phyloP scores from a whole-genome alignment of 23 tunicate species.

The Ciona savignyi region DNA sequence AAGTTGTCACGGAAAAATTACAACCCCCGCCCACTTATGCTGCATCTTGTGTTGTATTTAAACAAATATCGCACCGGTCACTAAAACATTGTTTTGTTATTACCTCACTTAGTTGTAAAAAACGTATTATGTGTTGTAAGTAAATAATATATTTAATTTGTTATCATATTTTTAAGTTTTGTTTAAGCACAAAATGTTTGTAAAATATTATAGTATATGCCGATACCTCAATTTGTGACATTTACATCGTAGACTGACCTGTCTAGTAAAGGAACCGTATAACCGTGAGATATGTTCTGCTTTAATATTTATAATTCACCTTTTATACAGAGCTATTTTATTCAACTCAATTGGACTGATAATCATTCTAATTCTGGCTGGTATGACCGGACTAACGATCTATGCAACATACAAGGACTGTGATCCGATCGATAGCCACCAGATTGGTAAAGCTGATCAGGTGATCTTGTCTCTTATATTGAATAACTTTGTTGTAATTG shows the following conservation, averaged over 20 bases:
- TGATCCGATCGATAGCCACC: slow-evolving; percentile 42
- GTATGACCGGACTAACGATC: slow-evolving; percentile 89
- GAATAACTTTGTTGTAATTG: no score
- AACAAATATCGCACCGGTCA: no score
- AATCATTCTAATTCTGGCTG: slow-evolving; percentile 74
- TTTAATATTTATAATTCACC: background rate
- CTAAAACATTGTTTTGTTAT: no score
- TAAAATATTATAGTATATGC: background rate
- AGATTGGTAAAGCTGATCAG: slow-evolving; percentile 65
- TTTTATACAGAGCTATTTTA: slow-evolving; percentile 41
- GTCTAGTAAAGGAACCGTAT: no score
- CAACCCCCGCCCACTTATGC: no score
- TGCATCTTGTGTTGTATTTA: no score
- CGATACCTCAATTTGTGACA: background rate
- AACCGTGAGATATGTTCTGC: background rate
- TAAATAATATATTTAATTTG: background rate
- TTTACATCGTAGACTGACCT: background rate
- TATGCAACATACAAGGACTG: slow-evolving; percentile 79
- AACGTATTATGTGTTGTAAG: no score
- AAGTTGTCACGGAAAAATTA: background rate
- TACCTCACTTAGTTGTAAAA: no score
- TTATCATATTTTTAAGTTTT: background rate
- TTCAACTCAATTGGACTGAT: slow-evolving; percentile 57
- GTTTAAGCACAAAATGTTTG: background rate
- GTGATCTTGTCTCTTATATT: slow-evolving; percentile 16